A percentile compares a stretch with the other conserved stretches of the same genome.
Evolutionary conservation across 1,140 invertebrate species (phyloP).

Genomic region (Kradibia gibbosae): DNA sequence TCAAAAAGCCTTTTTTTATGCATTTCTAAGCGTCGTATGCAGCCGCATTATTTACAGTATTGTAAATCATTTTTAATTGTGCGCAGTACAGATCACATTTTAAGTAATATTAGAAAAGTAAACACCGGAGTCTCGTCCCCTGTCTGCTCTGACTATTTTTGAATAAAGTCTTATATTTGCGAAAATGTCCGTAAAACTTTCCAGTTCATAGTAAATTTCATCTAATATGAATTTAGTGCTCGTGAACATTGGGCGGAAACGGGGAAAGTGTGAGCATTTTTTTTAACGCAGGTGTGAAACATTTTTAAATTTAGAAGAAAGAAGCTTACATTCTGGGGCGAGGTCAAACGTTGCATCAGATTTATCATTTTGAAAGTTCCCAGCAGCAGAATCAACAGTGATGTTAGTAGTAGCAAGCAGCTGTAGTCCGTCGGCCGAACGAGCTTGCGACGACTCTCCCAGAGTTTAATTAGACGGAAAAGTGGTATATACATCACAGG

Average conservation of each 20-base stretch:
- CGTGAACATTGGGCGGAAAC: neutral
- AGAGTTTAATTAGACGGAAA: constrained; percentile 66
- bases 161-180: neutral
- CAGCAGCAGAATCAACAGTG: constrained; percentile 25
- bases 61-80: neutral
- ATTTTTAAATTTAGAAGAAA: constrained; percentile 36
- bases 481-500: constrained; percentile 58
- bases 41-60: neutral
- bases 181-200: neutral
- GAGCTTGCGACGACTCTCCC: constrained; percentile 54
- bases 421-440: constrained; percentile 54
- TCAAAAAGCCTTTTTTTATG: neutral
- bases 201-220: neutral
- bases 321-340: neutral
- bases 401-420: constrained; percentile 39
- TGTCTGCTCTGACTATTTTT: too few relatives aligned
- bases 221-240: neutral
- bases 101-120: too few relatives aligned
- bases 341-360: constrained; percentile 27
- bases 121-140: too few relatives aligned
- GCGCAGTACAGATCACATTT: too few relatives aligned
- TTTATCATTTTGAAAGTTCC: constrained; percentile 61
- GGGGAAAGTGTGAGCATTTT: neutral
- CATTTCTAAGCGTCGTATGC: neutral
- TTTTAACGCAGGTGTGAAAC: neutral